Evolutionary conservation across 2,888 invertebrate genomes (phyloP).

Genomic region (Sepioteuthis lessoniana): DNA sequence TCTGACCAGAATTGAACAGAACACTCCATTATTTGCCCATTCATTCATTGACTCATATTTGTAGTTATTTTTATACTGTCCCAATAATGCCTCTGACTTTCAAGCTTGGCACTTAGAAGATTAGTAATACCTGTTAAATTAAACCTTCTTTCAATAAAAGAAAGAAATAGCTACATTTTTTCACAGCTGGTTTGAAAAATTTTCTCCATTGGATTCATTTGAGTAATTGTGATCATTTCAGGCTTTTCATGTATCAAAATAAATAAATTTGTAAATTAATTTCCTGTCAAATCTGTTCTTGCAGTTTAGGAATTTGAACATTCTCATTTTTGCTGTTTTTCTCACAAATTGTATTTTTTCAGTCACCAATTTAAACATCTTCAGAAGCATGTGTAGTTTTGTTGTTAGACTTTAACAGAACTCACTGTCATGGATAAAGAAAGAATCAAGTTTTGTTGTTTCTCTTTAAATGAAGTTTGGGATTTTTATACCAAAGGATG

Average conservation of each 20-base stretch:
- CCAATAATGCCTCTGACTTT: background rate
- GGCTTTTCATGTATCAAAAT: background rate
- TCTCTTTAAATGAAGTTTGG: background rate
- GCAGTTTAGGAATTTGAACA: background rate
- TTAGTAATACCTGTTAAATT: background rate
- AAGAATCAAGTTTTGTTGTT: background rate
- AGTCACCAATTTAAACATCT: background rate
- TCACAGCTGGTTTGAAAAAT: background rate
- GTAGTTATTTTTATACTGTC: background rate
- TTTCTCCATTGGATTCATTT: background rate
- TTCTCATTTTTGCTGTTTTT: background rate
- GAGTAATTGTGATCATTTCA: background rate
- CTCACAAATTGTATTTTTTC: background rate
- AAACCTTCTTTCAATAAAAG: background rate
- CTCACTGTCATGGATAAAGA: background rate
- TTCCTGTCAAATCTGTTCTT: background rate
- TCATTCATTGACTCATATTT: background rate
- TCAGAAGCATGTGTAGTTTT: too few species aligned
- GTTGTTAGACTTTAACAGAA: too few species aligned
- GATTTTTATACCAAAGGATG: background rate
- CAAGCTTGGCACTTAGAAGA: background rate
- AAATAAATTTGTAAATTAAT: background rate
- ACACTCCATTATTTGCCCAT: background rate
- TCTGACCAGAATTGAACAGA: background rate
- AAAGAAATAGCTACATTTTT: background rate